phyloP scores from a whole-genome alignment of 2,888 invertebrate genomes.

The Idaea dimidiata region DNA sequence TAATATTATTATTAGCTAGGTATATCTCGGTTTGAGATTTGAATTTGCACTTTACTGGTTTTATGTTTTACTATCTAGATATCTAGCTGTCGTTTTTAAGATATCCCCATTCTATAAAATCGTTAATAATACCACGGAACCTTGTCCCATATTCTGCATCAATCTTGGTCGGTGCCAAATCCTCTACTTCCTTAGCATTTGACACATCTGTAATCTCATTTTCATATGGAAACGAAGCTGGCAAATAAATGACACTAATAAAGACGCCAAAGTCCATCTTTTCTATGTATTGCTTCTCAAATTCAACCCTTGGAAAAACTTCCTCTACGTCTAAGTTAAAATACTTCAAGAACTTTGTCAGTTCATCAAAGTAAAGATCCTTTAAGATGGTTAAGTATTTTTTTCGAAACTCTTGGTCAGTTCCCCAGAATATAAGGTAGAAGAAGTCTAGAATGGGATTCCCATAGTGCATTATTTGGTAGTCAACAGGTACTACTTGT shows the following conservation, averaged over 20 bases:
- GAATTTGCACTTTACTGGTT: neutral
- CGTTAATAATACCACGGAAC: conserved; percentile 3
- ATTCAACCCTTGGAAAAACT: conserved; percentile 37
- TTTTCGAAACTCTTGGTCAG: conserved; percentile 32
- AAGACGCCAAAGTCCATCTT: conserved; percentile 38
- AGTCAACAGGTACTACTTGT: conserved; percentile 41
- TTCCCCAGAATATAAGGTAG: conserved; percentile 23
- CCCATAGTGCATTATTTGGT: conserved; percentile 38
- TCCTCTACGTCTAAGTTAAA: conserved; percentile 40
- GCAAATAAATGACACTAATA: conserved; percentile 29
- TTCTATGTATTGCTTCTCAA: conserved; percentile 39
- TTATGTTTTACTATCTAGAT: neutral
- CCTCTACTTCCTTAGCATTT: conserved; percentile 11
- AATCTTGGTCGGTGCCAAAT: neutral
- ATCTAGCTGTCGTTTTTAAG: neutral
- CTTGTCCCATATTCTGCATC: neutral
- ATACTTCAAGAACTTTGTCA: conserved; percentile 25
- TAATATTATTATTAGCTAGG: no score
- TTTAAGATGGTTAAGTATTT: conserved; percentile 39
- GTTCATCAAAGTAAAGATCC: conserved; percentile 20
- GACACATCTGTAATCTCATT: conserved; percentile 36
- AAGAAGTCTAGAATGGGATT: conserved; percentile 23
- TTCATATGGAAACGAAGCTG: conserved; percentile 36
- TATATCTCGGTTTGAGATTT: no score
- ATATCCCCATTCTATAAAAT: conserved; percentile 10